phyloP scores from a whole-genome alignment of 2,888 invertebrate genomes.

The Agonopterix arenella region DNA sequence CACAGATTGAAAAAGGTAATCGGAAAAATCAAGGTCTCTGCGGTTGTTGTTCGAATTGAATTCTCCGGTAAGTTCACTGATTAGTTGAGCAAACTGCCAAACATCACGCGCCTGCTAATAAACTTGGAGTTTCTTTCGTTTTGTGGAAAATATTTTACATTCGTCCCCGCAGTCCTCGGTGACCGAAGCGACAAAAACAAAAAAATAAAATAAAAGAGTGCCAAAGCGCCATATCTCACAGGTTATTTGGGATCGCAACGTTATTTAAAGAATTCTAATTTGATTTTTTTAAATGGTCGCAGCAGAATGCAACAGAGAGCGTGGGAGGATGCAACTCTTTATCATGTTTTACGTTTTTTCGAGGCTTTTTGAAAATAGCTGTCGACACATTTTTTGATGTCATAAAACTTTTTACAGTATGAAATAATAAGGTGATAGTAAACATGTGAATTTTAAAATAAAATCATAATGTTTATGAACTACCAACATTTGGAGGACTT shows the following conservation, averaged over 20 bases:
- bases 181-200: conserved; percentile 13
- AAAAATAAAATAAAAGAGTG: conserved; percentile 27
- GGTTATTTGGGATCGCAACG: conserved; percentile 28
- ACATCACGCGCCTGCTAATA: background rate
- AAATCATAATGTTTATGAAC: too few relatives aligned
- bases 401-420: conserved; percentile 9
- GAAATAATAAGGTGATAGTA: too few relatives aligned
- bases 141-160: conserved; percentile 16
- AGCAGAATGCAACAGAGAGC: conserved; percentile 27
- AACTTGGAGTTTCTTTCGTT: conserved; percentile 9
- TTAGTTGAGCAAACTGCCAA: background rate
- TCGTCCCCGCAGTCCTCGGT: conserved; percentile 9
- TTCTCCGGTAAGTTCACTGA: background rate
- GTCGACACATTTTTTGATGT: conserved; percentile 12
- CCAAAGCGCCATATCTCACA: conserved; percentile 36
- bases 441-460: too few relatives aligned
- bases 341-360: conserved; percentile 27
- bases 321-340: conserved; percentile 33
- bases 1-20: conserved; percentile 11
- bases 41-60: background rate
- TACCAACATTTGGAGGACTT: too few relatives aligned
- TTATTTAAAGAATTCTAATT: conserved; percentile 58
- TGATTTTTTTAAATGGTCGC: conserved; percentile 36
- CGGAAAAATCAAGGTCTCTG: conserved; percentile 10
- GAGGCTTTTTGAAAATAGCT: conserved; percentile 12